These are phyloP conservation scores for Himalopsyche anomala DNA, from an alignment of 2,888 invertebrate species.

Conservation along the genomic window DNA sequence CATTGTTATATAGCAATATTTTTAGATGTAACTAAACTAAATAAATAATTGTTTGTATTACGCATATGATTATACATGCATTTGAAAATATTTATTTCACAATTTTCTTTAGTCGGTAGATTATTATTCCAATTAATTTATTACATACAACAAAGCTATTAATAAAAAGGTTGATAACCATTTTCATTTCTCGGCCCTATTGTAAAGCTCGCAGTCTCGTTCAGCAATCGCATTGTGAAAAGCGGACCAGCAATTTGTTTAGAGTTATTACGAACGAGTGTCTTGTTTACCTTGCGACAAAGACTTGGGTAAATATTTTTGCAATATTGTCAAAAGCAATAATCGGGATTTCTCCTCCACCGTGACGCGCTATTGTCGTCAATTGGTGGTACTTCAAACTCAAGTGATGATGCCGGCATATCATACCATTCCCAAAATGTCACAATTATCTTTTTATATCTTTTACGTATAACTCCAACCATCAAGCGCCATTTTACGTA, in stretches of 20 bases:
- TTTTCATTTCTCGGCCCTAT: conserved; percentile 47
- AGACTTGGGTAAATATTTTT: conserved; percentile 65
- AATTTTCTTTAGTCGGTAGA: too few species aligned
- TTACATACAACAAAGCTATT: too few species aligned
- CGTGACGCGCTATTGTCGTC: conserved; percentile 10
- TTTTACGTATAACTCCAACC: too few species aligned
- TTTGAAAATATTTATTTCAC: too few species aligned
- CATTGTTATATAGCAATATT: too few species aligned
- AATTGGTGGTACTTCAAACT: background rate
- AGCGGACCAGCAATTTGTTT: conserved; percentile 62
- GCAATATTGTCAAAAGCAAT: conserved; percentile 65
- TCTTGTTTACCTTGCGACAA: conserved; percentile 62
- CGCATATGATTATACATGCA: too few species aligned
- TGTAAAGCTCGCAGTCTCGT: conserved; percentile 10
- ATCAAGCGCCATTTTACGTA: too few species aligned
- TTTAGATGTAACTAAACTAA: too few species aligned
- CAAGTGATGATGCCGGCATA: background rate
- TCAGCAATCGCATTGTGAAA: conserved; percentile 15
- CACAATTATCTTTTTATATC: background rate
- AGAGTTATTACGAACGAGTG: conserved; percentile 64
- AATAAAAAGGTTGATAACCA: conserved; percentile 15
- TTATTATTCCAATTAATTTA: too few species aligned
- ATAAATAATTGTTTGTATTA: too few species aligned
- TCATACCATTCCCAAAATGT: conserved; percentile 8
- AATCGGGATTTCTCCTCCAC: conserved; percentile 57